These are phyloP conservation scores for Diprion similis DNA, from an alignment of 1,140 invertebrate genomes.

Conservation along the genomic window DNA sequence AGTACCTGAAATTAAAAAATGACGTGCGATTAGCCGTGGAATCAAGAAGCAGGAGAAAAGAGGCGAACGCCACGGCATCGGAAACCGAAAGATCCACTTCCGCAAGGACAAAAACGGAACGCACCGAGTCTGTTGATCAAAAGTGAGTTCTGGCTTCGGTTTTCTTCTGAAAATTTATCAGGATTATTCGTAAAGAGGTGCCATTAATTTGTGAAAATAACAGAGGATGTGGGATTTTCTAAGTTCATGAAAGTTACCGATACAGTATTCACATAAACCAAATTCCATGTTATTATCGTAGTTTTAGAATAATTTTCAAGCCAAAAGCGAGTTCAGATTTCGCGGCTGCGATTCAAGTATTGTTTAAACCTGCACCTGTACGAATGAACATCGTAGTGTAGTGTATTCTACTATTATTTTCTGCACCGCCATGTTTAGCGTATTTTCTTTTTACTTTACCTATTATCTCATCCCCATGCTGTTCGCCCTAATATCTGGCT, in stretches of 20 bases:
- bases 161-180: not conserved
- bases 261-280: too few species aligned
- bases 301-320: too few species aligned
- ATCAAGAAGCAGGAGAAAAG: constrained; percentile 62
- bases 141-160: constrained; percentile 49
- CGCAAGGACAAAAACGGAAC: constrained; percentile 53
- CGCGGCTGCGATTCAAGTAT: too few species aligned
- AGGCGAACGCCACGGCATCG: constrained; percentile 70
- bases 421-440: not conserved
- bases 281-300: too few species aligned
- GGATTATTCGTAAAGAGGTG: too few species aligned
- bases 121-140: constrained; percentile 54
- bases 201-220: too few species aligned
- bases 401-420: not conserved
- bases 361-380: too few species aligned
- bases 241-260: too few species aligned
- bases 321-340: too few species aligned
- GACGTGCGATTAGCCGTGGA: constrained; percentile 74
- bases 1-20: constrained; percentile 79
- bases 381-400: too few species aligned
- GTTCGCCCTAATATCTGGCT: constrained; percentile 61
- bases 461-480: constrained; percentile 53
- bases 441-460: not conserved
- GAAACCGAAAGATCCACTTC: constrained; percentile 76
- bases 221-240: too few species aligned